Percentiles rank a stretch among this genome's conserved stretches.
Conservation (phyloP, 2,797 vertebrate species). For the Manis crassicaudata region DNA sequence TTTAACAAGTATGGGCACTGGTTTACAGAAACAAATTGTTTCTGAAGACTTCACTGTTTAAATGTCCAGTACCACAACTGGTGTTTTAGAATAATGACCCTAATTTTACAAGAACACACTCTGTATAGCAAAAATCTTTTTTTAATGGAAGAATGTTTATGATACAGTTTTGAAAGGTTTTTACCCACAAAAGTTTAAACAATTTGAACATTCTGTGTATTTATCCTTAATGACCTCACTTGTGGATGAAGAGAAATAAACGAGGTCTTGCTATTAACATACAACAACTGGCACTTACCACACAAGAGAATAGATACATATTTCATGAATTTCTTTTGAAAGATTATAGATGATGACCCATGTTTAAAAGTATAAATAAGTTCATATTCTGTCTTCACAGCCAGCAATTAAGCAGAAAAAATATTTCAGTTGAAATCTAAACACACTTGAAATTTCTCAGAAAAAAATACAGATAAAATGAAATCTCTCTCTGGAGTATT, state of each 20-base stretch:
- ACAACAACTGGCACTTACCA: background rate
- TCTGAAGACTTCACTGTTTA: background rate
- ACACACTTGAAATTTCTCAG: conserved; percentile 43
- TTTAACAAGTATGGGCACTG: background rate
- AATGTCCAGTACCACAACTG: background rate
- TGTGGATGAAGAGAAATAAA: background rate
- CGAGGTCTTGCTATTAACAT: background rate
- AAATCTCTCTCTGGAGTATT: background rate
- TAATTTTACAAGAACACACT: background rate
- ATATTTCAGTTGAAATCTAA: conserved; percentile 28
- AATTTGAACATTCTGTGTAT: background rate
- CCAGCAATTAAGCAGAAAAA: conserved; percentile 60
- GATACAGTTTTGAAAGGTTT: conserved; percentile 28
- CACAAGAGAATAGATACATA: background rate
- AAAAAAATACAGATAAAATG: background rate
- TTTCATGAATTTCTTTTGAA: background rate
- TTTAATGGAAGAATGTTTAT: background rate
- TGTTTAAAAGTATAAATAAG: background rate
- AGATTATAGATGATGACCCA: background rate
- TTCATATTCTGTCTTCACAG: background rate
- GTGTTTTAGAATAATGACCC: background rate
- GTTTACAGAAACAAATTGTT: background rate
- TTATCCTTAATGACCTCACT: background rate
- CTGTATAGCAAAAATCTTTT: background rate
- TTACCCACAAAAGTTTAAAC: background rate